Base-by-base conservation (phyloP, 2,888 invertebrate species). In the Fragum fragum region DNA sequence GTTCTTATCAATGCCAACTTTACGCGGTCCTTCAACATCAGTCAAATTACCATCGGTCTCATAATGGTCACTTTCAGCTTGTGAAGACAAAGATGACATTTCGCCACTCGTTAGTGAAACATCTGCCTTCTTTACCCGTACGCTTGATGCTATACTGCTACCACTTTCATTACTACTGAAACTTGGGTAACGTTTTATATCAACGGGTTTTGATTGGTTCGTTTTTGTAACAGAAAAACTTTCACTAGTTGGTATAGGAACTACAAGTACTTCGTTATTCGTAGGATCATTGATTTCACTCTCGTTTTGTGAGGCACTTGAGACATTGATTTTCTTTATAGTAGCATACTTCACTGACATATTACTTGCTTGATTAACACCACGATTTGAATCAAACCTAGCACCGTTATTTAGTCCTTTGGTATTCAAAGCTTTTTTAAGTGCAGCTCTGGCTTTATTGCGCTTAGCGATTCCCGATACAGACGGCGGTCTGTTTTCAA, bases 61-160 rank as follows among this genome's bases (percentile, higher is more conserved):
- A 36, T 82, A 83, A 66, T 87, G 87, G 47, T 87, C 85, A 69
- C 81, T 86, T 39, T 89, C 89, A 23, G 91, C 90, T 69, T 89
- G 91, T 26, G 91, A 91, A 16, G 89, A 89, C 16, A 90, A 73
- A 2, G 91, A 91, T 1, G 91, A 89, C 9, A 90, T 72, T 63
- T 92, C 91, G 16, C 90, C 91, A 73, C 91, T 91, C 28, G 90
- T 90, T 7, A 91, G 69, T 9, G 91, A 92, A 26, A 83, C 86
- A 75, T 90, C 87, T 6, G 79, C 79, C 14, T 68, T 57, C 29
- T 61, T 82, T 0, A 71, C 66, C 16, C 84, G 59, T 32, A 81
- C 79, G 81, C 80, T 85, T 36, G 87, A 86, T 1, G 72, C 81
- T 52, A 82, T 72, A 72, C 89, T 90, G 76, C 89, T 87, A 0